phyloP scores from a whole-genome alignment of 2,888 invertebrate species.

The Artemia sinica region DNA sequence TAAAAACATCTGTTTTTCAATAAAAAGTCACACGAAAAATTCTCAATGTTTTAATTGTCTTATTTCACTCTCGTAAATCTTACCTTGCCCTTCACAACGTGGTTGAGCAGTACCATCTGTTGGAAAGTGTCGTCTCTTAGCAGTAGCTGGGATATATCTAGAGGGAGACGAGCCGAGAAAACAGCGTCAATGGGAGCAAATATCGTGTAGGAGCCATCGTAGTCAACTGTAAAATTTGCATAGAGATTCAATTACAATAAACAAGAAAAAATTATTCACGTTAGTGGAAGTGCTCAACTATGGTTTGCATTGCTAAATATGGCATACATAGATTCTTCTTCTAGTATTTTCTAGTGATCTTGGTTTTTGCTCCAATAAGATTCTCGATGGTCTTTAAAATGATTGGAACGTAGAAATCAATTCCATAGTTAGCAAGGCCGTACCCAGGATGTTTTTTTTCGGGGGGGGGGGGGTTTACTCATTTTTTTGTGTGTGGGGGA shows the following conservation, averaged over 20 bases:
- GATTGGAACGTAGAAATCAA: no score
- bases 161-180: not conserved
- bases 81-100: conserved; percentile 11
- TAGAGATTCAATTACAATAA: not conserved
- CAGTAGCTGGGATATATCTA: not conserved
- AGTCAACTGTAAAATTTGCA: not conserved
- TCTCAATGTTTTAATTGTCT: not conserved
- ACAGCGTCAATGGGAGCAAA: not conserved
- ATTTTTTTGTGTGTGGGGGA: no score
- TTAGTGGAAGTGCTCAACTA: not conserved
- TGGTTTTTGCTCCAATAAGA: no score
- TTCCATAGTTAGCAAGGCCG: no score
- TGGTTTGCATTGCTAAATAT: no score
- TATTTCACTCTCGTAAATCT: conserved; percentile 12
- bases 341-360: no score
- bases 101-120: conserved; percentile 3
- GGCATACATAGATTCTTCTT: no score
- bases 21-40: conserved; percentile 5
- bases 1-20: not conserved
- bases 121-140: not conserved
- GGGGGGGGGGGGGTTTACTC: no score
- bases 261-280: not conserved
- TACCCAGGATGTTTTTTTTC: no score
- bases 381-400: no score
- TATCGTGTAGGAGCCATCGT: not conserved